Conservation (phyloP, 2,113 vertebrate species). For the Ranitomeya imitator region DNA sequence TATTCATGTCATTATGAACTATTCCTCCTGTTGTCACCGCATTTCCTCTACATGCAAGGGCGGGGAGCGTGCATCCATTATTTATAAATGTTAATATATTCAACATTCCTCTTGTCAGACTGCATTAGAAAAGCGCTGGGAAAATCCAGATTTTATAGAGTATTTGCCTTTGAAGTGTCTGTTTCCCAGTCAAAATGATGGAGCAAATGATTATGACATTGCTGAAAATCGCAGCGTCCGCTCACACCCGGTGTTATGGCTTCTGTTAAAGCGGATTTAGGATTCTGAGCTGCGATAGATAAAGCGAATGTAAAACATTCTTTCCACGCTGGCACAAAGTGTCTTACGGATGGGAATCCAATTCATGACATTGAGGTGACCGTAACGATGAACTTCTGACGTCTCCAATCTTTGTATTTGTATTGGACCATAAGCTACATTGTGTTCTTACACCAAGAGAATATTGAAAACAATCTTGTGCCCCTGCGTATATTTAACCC, state of each 20-base stretch:
- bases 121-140: neutral
- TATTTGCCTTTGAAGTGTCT: conserved; percentile 56
- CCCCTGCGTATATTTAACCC: neutral
- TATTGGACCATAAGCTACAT: neutral
- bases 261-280: neutral
- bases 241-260: neutral
- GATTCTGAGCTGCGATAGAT: neutral
- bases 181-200: conserved; percentile 47
- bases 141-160: conserved; percentile 35
- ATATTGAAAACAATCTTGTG: neutral
- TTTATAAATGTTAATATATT: conserved; percentile 49
- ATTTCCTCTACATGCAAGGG: neutral
- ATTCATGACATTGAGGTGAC: neutral
- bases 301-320: neutral
- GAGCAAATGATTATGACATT: conserved; percentile 4
- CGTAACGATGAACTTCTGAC: neutral
- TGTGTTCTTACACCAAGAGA: no score
- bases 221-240: neutral
- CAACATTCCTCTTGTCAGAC: conserved; percentile 24
- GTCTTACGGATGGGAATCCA: neutral
- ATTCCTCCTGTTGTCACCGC: neutral
- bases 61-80: conserved; percentile 8
- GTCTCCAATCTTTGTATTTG: neutral
- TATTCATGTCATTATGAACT: neutral
- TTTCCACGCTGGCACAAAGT: neutral